These are phyloP conservation scores for Mallateleia sp. DNA, from an alignment of 2,888 invertebrate genomes.

Conservation along the genomic window DNA sequence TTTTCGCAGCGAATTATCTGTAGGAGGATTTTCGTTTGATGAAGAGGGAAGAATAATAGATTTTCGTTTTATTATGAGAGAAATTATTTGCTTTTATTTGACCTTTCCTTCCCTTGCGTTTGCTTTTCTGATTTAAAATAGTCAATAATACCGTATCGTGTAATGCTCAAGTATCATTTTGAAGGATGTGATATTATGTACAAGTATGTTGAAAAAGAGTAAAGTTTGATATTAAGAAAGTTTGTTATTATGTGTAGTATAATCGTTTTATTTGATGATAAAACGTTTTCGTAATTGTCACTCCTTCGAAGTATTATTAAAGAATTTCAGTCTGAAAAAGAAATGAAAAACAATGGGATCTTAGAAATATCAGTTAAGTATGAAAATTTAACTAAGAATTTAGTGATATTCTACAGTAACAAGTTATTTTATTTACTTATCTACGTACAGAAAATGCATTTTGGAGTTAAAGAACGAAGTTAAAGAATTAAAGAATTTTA, in stretches of 20 bases:
- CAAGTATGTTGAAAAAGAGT: constrained; percentile 32
- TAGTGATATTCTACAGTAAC: too few species aligned
- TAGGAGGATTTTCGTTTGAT: neutral
- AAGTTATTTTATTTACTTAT: too few species aligned
- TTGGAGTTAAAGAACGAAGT: too few species aligned
- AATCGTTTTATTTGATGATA: constrained; percentile 36
- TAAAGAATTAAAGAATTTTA: too few species aligned
- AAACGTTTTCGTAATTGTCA: constrained; percentile 62
- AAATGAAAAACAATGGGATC: too few species aligned
- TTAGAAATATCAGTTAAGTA: too few species aligned
- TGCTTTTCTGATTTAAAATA: neutral
- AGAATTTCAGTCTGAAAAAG: constrained; percentile 15
- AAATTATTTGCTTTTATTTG: neutral
- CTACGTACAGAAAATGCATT: too few species aligned
- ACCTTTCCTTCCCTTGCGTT: neutral
- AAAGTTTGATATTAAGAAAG: constrained; percentile 60
- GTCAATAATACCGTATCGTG: neutral
- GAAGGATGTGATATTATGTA: constrained; percentile 11
- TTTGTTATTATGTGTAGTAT: constrained; percentile 55
- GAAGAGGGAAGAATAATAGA: neutral
- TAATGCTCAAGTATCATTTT: constrained; percentile 22
- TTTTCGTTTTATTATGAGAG: neutral
- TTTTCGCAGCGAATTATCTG: neutral
- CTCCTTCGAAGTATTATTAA: constrained; percentile 48
- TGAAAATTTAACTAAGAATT: too few species aligned